Base-by-base conservation (phyloP, 2,113 vertebrate genomes). In the Lepisosteus osseus region DNA sequence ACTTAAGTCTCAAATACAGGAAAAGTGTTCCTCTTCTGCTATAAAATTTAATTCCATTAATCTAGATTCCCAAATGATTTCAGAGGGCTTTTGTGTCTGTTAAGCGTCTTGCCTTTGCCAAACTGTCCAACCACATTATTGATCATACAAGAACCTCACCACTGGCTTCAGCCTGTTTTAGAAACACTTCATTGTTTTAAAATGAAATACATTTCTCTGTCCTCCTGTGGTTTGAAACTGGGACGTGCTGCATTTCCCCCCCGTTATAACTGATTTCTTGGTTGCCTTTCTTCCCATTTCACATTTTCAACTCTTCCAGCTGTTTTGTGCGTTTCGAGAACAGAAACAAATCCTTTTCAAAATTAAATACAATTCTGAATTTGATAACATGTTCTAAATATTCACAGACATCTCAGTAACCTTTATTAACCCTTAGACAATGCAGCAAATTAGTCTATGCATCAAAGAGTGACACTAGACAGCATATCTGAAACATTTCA, bases 91-190 rank as follows among this genome's bases (percentile, higher is more conserved):
- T 56, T 74, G 65, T 84, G 71, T 70, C 69, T 80, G 80, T 82
- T 77, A 84, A 73, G 72, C 67, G 70, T 74, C 76, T 63, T 74
- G 69, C 69, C 47, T 71, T 74, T 57, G 65, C 43, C 12, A 7
- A 65, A 73, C 70, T 73, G 65, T 74, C 69, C 43, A 72, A 64
- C 72, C 75, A 70, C 65, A 71, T 77, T 85, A 86, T 82, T 81
- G 84, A 88, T 84, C 80, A 75, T 69, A 76, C 68, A 67, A 79
- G 71, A 71, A 67, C 68, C 68, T 67, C 62, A 55, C 67, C 70
- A 75, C 75, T 76, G 76, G 74, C 70, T 41, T 70, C 47, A 65
- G 79, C 79, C 80, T 86, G 77, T 84, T 86, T 88, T 82, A 76
- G 77, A 69, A 12, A 42, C 1, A 69, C 78, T 77, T 74, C 73